Evolutionary conservation across 2,888 invertebrate genomes (phyloP).

Genomic region (Tromatobia lineatoria): DNA sequence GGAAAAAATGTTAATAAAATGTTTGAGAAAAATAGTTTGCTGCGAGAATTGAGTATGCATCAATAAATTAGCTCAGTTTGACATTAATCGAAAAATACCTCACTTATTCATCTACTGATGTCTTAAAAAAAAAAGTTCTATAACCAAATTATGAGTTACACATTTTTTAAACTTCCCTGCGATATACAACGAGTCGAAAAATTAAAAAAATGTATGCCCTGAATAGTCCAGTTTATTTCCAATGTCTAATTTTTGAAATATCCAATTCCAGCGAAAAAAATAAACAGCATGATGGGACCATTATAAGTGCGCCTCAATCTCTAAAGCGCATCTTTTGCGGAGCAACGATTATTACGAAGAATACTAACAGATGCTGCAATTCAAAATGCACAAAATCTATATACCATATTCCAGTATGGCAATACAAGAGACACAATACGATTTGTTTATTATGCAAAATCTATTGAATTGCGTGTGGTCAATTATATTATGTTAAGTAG

Average conservation of each 20-base stretch:
- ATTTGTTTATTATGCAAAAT: slow-evolving; percentile 83
- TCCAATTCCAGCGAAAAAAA: not conserved
- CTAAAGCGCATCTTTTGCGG: not conserved
- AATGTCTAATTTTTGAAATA: not conserved
- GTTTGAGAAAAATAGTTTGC: too few species aligned
- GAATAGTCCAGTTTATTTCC: not conserved
- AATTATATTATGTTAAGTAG: slow-evolving; percentile 85
- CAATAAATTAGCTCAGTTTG: too few species aligned
- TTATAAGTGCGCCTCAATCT: not conserved
- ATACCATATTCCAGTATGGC: not conserved
- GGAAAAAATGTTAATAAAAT: not conserved
- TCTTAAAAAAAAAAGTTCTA: too few species aligned
- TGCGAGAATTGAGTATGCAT: too few species aligned
- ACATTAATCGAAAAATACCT: too few species aligned
- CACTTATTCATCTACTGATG: too few species aligned
- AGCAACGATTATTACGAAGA: not conserved
- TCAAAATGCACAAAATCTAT: not conserved
- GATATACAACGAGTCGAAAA: too few species aligned
- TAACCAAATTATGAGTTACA: too few species aligned
- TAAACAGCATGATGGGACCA: not conserved
- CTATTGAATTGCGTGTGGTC: slow-evolving; percentile 84
- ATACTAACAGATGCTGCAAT: not conserved
- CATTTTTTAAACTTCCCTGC: too few species aligned
- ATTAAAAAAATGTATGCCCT: too few species aligned
- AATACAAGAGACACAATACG: slow-evolving; percentile 72